These are phyloP conservation scores for Tiliqua scincoides DNA, from an alignment of 2,113 vertebrate genomes.

Conservation along the genomic window DNA sequence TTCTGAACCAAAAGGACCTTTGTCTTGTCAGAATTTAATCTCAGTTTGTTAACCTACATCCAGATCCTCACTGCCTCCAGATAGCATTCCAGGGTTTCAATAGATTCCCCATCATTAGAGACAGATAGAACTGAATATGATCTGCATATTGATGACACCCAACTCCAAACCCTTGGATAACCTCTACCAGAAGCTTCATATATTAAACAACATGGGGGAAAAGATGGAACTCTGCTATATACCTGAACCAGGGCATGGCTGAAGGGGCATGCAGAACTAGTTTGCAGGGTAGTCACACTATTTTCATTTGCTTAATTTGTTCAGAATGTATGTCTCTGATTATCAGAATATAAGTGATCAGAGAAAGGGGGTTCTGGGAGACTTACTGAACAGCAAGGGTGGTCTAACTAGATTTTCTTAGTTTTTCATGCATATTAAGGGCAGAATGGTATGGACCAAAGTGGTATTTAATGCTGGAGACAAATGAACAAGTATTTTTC, in stretches of 20 bases:
- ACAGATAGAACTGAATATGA: no score
- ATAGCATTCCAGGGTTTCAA: no score
- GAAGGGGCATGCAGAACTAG: not conserved
- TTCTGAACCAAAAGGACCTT: no score
- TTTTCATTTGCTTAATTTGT: conserved; percentile 31
- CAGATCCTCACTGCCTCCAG: no score
- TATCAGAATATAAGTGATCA: not conserved
- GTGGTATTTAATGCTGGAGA: not conserved
- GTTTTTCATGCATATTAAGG: not conserved
- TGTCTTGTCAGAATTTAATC: no score
- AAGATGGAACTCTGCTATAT: no score
- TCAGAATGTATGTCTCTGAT: conserved; percentile 14
- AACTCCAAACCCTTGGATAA: no score
- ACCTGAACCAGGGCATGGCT: not conserved
- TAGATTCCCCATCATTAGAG: no score
- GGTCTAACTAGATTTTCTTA: not conserved
- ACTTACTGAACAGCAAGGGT: not conserved
- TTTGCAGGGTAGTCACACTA: not conserved
- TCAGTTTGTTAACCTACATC: no score
- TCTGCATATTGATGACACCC: no score
- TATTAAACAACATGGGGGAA: no score
- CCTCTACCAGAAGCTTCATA: no score
- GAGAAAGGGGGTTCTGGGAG: not conserved
- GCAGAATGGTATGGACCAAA: not conserved
- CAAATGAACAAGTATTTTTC: not conserved